These are phyloP conservation scores for Rhingia campestris DNA, from an alignment of 2,888 invertebrate genomes.

Conservation along the genomic window DNA sequence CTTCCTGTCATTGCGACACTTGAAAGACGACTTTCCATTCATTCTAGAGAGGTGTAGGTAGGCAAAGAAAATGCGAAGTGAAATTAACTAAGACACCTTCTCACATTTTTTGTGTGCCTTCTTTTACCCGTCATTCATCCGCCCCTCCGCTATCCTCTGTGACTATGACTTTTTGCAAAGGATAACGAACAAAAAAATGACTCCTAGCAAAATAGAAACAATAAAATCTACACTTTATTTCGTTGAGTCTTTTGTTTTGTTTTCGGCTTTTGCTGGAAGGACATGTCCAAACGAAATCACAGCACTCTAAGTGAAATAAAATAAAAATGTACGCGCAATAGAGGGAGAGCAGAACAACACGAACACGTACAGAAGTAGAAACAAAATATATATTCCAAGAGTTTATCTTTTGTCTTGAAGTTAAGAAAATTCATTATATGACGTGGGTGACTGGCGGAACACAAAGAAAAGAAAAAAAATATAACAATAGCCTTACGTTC, in stretches of 20 bases:
- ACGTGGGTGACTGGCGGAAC: conserved; percentile 6
- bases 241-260: conserved; percentile 60
- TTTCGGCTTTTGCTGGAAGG: conserved; percentile 55
- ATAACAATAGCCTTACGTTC: conserved; percentile 49
- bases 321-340: conserved; percentile 21
- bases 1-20: conserved; percentile 67
- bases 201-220: conserved; percentile 63
- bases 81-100: conserved; percentile 74
- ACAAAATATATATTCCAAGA: conserved; percentile 50
- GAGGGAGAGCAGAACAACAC: conserved; percentile 1
- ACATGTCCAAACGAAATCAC: conserved; percentile 72
- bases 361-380: conserved; percentile 15
- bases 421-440: conserved; percentile 59
- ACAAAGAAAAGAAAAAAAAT: conserved; percentile 14
- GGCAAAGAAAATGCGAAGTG: conserved; percentile 66
- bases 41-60: conserved; percentile 33
- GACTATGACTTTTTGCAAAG: conserved; percentile 31
- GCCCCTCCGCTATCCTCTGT: not conserved
- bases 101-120: conserved; percentile 14
- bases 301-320: conserved; percentile 59
- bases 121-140: not conserved
- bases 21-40: conserved; percentile 69
- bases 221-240: conserved; percentile 71
- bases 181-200: conserved; percentile 15
- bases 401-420: conserved; percentile 66